Percentiles rank a stretch among this genome's conserved stretches.
Evolutionary conservation across 2,888 invertebrate genomes (phyloP).

Genomic region (Carabus problematicus): DNA sequence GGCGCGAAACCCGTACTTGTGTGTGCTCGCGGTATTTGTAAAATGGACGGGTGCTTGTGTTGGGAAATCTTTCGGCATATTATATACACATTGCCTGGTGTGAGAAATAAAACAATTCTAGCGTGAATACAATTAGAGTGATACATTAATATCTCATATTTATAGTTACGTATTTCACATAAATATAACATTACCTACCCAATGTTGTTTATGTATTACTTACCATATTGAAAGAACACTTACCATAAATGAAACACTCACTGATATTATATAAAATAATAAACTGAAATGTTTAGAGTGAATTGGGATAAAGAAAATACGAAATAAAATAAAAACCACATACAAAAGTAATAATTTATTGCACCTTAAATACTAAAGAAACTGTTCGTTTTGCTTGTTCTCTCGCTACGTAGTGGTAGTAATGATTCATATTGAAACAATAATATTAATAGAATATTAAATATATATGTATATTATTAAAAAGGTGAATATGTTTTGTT

Average conservation of each 20-base stretch:
- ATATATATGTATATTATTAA: too few species aligned
- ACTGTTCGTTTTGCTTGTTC: too few species aligned
- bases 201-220: background rate
- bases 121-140: too few species aligned
- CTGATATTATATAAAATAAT: background rate
- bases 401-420: too few species aligned
- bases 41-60: background rate
- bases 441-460: too few species aligned
- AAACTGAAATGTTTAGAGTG: background rate
- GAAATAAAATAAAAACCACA: constrained; percentile 5
- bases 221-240: background rate
- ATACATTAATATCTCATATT: too few species aligned
- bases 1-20: constrained; percentile 27
- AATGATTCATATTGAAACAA: too few species aligned
- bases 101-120: too few species aligned
- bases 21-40: background rate
- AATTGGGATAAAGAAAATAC: background rate
- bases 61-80: too few species aligned
- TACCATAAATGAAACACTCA: background rate
- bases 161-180: too few species aligned
- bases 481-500: too few species aligned
- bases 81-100: too few species aligned
- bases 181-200: background rate
- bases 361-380: background rate
- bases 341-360: constrained; percentile 13